Base-by-base conservation (phyloP, 2,888 invertebrate species). In the Acleris emargana region DNA sequence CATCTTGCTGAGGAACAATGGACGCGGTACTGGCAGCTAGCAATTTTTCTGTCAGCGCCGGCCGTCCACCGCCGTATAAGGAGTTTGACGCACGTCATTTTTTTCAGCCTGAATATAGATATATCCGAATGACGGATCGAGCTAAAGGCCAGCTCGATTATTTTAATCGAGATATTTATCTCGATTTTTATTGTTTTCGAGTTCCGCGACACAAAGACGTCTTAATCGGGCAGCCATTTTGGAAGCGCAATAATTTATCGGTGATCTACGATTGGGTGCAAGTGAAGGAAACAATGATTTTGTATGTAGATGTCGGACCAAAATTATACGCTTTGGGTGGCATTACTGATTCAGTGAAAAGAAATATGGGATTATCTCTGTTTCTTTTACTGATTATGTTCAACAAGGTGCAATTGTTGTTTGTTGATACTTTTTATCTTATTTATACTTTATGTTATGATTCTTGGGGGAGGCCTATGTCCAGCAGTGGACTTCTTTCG, bases 91-190 rank as follows among this genome's bases (percentile, higher is more conserved):
- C 77, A 82, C 80, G 82, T 84, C 85, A 83, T 83, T 81, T 84
- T 64, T 80, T 80, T 81, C 79, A 77, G 72, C 76, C 77, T 77
- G 76, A 82, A 82, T 86, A 83, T 84, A 85, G 81, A 86, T 82
- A 81, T 83, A 82, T 83, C 79, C 78, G 75, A 75, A 81, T 84
- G 86, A 86, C 84, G 77, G 81, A 84, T 85, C 81, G 79, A 67
- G 75, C 72, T 74, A 87, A 86, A 87, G 88, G 88, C 87, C 86
- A 81, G 76, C 79, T 75, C 83, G 87, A 87, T 88, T 87, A 87
- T 86, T 85, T 86, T 88, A 87, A 88, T 88, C 87, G 86, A 83
- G 83, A 86, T 84, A 83, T 86, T 84, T 82, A 88, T 88, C 86
- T 87, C 82, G 82, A 79, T 83, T 79, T 81, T 84, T 83, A 86